A percentile compares a stretch with the other conserved stretches of the same genome.
Evolutionary conservation across 92 coral and sea anemone genomes (phyloP).

Genomic region (Porites lobata): DNA sequence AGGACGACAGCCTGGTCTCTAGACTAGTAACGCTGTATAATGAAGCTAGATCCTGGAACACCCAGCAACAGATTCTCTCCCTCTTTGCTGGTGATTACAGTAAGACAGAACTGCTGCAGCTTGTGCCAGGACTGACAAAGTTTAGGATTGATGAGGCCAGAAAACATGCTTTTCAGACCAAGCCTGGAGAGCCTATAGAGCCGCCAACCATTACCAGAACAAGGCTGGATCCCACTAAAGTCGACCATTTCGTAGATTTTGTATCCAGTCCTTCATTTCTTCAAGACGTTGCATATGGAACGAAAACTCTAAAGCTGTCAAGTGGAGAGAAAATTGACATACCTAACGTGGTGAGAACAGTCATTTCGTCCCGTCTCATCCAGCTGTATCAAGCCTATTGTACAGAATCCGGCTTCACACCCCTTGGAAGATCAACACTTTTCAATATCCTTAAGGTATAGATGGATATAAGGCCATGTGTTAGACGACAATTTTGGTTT

Average conservation of each 20-base stretch:
- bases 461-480: neutral
- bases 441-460: constrained; percentile 17
- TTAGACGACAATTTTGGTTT: neutral
- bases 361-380: constrained; percentile 41
- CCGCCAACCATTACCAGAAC: constrained; percentile 32
- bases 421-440: neutral
- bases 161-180: neutral
- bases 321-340: constrained; percentile 47
- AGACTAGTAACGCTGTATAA: constrained; percentile 47
- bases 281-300: constrained; percentile 65
- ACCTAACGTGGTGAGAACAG: constrained; percentile 58
- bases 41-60: constrained; percentile 48
- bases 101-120: constrained; percentile 45
- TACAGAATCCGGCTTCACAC: neutral
- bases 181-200: constrained; percentile 52
- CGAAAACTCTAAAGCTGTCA: constrained; percentile 38
- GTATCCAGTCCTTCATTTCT: constrained; percentile 52
- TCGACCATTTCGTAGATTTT: constrained; percentile 53
- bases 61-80: constrained; percentile 48
- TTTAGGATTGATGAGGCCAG: constrained; percentile 47
- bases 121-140: constrained; percentile 61
- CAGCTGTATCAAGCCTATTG: constrained; percentile 23
- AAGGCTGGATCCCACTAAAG: constrained; percentile 47
- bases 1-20: constrained; percentile 37
- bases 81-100: constrained; percentile 36